Conservation (phyloP, 2,888 invertebrate species). For the Nesidiocoris tenuis region DNA sequence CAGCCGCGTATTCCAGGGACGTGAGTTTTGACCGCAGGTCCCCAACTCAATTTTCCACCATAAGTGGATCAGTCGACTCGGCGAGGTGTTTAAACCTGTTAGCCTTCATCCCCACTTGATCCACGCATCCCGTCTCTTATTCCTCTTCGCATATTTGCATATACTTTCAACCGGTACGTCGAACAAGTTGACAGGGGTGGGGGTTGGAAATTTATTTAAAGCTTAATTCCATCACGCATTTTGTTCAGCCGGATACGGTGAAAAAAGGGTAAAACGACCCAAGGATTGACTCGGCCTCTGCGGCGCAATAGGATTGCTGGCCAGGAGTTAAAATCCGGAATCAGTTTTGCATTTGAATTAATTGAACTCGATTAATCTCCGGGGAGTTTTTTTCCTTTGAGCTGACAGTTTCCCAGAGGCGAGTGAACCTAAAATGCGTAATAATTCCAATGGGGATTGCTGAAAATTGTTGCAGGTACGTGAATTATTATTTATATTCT, state of each 20-base stretch:
- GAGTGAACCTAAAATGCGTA: no score
- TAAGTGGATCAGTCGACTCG: slow-evolving; percentile 41
- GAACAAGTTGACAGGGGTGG: neutral
- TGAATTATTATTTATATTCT: no score
- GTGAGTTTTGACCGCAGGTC: slow-evolving; percentile 44
- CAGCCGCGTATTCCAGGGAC: neutral
- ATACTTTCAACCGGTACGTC: neutral
- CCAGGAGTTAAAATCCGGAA: neutral
- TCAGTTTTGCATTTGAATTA: neutral
- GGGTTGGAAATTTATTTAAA: neutral
- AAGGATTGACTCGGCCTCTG: neutral
- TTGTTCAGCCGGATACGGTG: neutral
- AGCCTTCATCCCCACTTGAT: slow-evolving; percentile 11
- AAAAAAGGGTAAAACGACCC: neutral
- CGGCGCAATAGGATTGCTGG: neutral
- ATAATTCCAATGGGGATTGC: no score
- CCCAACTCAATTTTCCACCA: slow-evolving; percentile 39
- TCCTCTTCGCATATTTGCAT: neutral
- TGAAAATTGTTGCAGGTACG: no score
- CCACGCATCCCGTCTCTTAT: neutral
- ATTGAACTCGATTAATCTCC: neutral
- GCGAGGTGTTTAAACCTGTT: slow-evolving; percentile 44
- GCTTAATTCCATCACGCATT: neutral
- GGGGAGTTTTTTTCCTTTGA: no score
- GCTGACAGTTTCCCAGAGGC: no score